Base-by-base conservation (phyloP, 2,113 vertebrate genomes). In the Phocoena sinus region DNA sequence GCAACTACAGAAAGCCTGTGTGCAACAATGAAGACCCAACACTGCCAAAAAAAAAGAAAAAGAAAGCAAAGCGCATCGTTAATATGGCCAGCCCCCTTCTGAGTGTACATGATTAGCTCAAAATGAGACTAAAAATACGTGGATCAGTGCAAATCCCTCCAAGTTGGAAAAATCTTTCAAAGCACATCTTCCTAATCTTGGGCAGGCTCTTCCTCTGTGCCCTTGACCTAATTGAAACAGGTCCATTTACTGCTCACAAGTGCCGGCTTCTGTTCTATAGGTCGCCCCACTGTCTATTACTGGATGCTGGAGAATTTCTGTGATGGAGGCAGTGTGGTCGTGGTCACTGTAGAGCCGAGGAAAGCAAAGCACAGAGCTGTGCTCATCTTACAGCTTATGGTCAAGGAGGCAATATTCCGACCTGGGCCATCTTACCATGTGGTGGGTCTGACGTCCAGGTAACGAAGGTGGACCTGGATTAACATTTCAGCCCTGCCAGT, bases 321-420 rank as follows among this genome's bases (percentile, higher is more conserved):
- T 0, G 31, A 8, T 3, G 3, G 25, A 65, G 21, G 11, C 5
- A 26, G 9, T 47, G 9, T 23, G 2, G 2, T 3, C 21, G 3
- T 12, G 65, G 33, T 18, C 18, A 10, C 6, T 0, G 5, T 33
- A n/a, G 89, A 90, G 58, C 0, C 12, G 6, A 67, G 53, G 60
- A 86, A 58, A 86, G 26, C 20, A 21, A 20, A 53, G 26, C 41
- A 56, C 25, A 15, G 47, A 68, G n/a, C 50, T n/a, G 53, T 33
- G 53, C 8, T 85, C 44, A 4, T 41, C 81, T 79, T 36, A 18
- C 31, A 85, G 58, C 20, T 58, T 38, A 9, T 3, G 36, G 21
- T 47, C 1, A 28, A 58, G 9, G 33, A 33, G n/a, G 58, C 44
- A 25, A 15, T 7, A 28, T 21, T 31, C 13, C 47, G 31, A 5